These are phyloP conservation scores for Melitaea cinxia DNA, from an alignment of 1,140 invertebrate genomes.

Conservation along the genomic window DNA sequence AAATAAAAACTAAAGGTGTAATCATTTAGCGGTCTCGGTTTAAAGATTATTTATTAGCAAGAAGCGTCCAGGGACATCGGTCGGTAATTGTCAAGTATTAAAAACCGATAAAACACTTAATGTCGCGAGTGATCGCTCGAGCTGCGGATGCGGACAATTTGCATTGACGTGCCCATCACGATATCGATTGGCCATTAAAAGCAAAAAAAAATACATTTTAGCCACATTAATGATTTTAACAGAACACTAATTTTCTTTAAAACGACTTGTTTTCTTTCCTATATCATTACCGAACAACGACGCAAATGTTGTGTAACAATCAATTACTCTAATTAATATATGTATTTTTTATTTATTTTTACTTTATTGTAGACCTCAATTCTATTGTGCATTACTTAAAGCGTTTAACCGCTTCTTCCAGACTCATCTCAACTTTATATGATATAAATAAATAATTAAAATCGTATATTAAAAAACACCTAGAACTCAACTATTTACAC, in stretches of 20 bases:
- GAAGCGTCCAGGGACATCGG: conserved; percentile 47
- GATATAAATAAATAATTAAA: no score
- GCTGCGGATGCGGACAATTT: conserved; percentile 37
- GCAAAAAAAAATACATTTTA: conserved; percentile 15
- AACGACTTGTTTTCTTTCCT: background rate
- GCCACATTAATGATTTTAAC: background rate
- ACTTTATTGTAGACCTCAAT: no score
- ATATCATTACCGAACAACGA: background rate
- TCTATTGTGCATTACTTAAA: no score
- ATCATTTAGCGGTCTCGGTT: conserved; percentile 12
- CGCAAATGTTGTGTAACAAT: no score
- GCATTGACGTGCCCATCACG: conserved; percentile 28
- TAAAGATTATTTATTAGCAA: conserved; percentile 31
- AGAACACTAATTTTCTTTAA: background rate
- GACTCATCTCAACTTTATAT: no score
- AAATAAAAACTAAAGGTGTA: conserved; percentile 25
- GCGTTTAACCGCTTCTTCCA: no score
- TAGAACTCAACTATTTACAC: no score
- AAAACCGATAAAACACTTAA: conserved; percentile 58
- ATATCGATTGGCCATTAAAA: conserved; percentile 19
- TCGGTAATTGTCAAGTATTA: conserved; percentile 57
- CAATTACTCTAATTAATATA: no score
- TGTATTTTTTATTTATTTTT: no score
- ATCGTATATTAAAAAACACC: no score
- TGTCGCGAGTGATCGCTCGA: conserved; percentile 47